These are phyloP conservation scores for Sepioteuthis lessoniana DNA, from an alignment of 2,888 invertebrate genomes.

Conservation along the genomic window DNA sequence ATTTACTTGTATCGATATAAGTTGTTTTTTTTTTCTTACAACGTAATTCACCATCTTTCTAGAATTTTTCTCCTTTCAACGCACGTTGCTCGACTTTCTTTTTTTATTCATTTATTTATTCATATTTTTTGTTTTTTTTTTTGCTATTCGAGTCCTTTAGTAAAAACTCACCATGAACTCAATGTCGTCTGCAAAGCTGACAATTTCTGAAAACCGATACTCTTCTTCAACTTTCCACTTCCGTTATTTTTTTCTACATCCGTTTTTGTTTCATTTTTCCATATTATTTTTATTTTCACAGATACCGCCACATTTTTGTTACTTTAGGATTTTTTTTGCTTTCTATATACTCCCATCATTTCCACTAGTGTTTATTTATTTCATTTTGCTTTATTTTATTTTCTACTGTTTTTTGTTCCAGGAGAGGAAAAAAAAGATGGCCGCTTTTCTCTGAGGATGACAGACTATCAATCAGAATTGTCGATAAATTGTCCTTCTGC, in stretches of 20 bases:
- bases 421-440: not conserved
- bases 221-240: not conserved
- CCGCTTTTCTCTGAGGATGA: slow-evolving; percentile 17
- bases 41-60: too few relatives aligned
- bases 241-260: not conserved
- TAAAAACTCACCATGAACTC: too few relatives aligned
- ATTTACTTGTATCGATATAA: too few relatives aligned
- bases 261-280: not conserved
- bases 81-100: too few relatives aligned
- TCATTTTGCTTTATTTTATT: too few relatives aligned
- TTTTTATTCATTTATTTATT: too few relatives aligned
- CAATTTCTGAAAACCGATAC: not conserved
- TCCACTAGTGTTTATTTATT: not conserved
- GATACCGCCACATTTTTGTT: not conserved
- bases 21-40: too few relatives aligned
- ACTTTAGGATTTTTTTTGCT: not conserved
- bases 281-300: not conserved
- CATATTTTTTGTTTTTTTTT: too few relatives aligned
- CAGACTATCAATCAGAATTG: slow-evolving; percentile 19
- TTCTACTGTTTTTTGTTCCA: too few relatives aligned
- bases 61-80: too few relatives aligned
- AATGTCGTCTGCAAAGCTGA: not conserved
- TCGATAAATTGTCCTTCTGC: slow-evolving; percentile 20
- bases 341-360: not conserved
- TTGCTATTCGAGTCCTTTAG: too few relatives aligned